A percentile compares a stretch with the other conserved stretches of the same genome.
phyloP scores from a whole-genome alignment of 2,113 vertebrate species.

The Daubentonia madagascariensis region DNA sequence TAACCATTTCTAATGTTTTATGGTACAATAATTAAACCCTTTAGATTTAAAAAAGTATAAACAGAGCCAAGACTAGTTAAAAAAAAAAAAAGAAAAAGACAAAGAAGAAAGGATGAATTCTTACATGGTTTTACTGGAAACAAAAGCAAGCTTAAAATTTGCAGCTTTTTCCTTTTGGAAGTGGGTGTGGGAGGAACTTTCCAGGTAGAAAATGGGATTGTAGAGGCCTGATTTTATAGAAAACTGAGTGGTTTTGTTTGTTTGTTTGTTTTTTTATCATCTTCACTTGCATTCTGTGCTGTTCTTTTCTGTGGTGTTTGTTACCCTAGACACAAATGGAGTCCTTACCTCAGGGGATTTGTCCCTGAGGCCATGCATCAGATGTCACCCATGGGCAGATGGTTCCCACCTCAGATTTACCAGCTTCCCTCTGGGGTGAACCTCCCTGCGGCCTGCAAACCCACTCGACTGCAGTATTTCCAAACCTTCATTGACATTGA shows the following conservation, averaged over 20 bases:
- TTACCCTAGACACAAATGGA: not conserved
- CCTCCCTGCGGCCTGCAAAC: not conserved
- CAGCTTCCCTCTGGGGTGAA: not conserved
- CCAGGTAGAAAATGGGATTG: not conserved
- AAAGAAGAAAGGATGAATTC: not conserved
- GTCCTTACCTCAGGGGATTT: not conserved
- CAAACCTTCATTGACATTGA: not conserved
- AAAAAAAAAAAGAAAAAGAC: not conserved
- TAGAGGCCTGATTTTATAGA: not conserved
- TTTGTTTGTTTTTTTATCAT: not conserved
- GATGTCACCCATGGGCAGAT: not conserved
- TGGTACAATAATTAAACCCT: not conserved
- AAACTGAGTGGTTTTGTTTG: not conserved
- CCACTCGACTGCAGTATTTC: not conserved
- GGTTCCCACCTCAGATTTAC: not conserved
- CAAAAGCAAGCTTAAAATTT: not conserved
- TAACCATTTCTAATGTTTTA: not conserved
- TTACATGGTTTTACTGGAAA: not conserved
- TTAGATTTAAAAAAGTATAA: not conserved
- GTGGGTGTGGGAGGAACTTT: not conserved
- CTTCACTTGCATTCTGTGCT: not conserved
- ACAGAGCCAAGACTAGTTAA: not conserved
- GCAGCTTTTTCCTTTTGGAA: not conserved
- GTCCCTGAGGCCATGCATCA: not conserved
- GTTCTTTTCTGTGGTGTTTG: not conserved